phyloP scores from a whole-genome alignment of 2,888 invertebrate species.

The Endotricha flammealis region DNA sequence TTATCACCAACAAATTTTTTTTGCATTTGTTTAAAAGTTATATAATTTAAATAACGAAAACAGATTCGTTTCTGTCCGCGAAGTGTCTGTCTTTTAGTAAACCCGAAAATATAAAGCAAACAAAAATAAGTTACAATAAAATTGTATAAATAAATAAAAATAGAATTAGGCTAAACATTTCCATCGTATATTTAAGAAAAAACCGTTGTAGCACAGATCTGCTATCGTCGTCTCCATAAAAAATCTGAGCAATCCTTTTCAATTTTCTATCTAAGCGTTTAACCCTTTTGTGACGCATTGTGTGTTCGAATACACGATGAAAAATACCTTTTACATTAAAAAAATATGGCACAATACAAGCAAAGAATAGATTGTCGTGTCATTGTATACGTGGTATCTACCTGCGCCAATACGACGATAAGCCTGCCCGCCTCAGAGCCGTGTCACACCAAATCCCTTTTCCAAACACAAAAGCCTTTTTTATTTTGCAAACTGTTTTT shows the following conservation, averaged over 20 bases:
- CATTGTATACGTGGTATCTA: slow-evolving; percentile 22
- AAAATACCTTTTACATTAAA: slow-evolving; percentile 15
- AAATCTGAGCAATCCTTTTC: neutral
- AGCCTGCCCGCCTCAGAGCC: slow-evolving; percentile 40
- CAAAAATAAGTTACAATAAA: no score
- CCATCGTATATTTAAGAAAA: no score
- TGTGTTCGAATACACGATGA: slow-evolving; percentile 5
- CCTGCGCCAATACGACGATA: slow-evolving; percentile 49
- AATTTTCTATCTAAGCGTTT: slow-evolving; percentile 6
- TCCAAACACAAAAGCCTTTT: slow-evolving; percentile 43
- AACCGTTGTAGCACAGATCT: no score
- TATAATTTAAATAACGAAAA: no score
- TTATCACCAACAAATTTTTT: no score
- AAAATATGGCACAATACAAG: slow-evolving; percentile 19
- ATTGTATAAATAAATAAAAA: no score
- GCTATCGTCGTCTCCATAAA: neutral
- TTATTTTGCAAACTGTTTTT: slow-evolving; percentile 35
- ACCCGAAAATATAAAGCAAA: no score
- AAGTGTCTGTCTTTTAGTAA: no score
- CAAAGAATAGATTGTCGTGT: slow-evolving; percentile 17
- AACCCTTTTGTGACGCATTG: slow-evolving; percentile 7
- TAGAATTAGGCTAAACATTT: no score
- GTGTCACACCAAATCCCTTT: slow-evolving; percentile 55
- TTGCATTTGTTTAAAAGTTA: no score
- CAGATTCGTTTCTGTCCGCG: no score